A percentile compares a stretch with the other conserved stretches of the same genome.
Evolutionary conservation across 2,113 vertebrate genomes (phyloP).

Genomic region (Octodon degus): DNA sequence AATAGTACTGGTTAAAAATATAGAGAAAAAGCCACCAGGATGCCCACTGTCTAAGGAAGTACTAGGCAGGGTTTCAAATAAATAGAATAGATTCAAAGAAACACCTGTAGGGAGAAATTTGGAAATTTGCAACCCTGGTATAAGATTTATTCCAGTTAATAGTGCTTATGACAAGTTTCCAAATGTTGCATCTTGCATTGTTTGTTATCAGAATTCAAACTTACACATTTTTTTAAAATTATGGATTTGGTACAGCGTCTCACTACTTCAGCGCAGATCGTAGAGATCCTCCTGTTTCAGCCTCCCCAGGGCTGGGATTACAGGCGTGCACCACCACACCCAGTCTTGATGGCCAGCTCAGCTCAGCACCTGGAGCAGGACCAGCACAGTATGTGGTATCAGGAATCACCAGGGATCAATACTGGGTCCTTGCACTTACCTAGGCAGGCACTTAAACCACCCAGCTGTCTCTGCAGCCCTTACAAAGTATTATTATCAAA

Average conservation of each 20-base stretch:
- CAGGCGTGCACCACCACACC: too few species aligned
- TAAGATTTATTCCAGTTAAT: conserved; percentile 3
- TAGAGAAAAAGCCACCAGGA: not conserved
- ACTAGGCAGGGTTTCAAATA: not conserved
- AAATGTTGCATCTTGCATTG: not conserved
- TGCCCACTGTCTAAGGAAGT: not conserved
- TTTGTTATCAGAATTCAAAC: conserved; percentile 32
- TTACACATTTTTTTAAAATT: not conserved
- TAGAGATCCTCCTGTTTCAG: too few species aligned
- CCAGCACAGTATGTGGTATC: too few species aligned
- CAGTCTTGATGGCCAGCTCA: too few species aligned
- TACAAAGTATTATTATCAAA: conserved; percentile 10
- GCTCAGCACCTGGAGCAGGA: too few species aligned
- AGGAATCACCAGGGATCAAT: too few species aligned
- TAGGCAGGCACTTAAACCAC: too few species aligned
- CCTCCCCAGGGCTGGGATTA: too few species aligned
- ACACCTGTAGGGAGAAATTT: not conserved
- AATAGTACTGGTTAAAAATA: not conserved
- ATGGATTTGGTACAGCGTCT: too few species aligned
- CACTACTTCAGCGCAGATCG: too few species aligned
- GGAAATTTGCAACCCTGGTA: not conserved
- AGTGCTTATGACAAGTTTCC: conserved; percentile 5
- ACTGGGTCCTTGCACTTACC: too few species aligned
- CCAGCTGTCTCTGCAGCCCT: too few species aligned
- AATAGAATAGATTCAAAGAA: not conserved